Conservation (phyloP, 2,113 vertebrate genomes). For the Micronisus gabar region DNA sequence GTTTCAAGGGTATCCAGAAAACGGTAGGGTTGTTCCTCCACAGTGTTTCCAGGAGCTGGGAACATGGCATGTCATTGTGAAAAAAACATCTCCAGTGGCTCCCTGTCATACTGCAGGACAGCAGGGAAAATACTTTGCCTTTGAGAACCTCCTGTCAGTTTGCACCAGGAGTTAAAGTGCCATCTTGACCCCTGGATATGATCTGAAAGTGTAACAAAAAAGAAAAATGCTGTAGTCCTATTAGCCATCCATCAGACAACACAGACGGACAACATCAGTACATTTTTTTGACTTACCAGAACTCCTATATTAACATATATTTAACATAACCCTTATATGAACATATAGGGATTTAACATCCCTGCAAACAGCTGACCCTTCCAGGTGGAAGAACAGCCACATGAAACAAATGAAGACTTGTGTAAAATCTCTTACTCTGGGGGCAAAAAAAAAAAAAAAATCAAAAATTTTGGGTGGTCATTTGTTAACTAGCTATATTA, state of each 20-base stretch:
- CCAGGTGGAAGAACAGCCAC: background rate
- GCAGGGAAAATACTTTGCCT: background rate
- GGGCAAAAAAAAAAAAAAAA: too few species aligned
- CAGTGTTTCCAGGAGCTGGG: background rate
- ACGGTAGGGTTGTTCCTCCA: background rate
- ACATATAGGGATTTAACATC: background rate
- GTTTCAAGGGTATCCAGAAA: background rate
- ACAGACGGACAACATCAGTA: background rate
- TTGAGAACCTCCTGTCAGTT: background rate
- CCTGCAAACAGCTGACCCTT: background rate
- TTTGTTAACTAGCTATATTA: background rate
- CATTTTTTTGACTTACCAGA: background rate
- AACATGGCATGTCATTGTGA: rapidly evolving
- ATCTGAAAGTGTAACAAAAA: background rate
- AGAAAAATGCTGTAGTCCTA: background rate
- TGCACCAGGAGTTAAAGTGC: background rate
- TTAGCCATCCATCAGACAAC: background rate
- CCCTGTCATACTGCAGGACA: background rate
- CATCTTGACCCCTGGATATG: background rate
- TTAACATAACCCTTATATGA: background rate
- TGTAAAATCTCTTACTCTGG: background rate
- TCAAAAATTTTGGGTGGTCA: background rate
- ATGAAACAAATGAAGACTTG: background rate
- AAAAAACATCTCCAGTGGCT: background rate
- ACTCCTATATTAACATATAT: background rate